These are phyloP conservation scores for Cataglyphis altisquamis DNA, from an alignment of 2,888 invertebrate species.

Conservation along the genomic window DNA sequence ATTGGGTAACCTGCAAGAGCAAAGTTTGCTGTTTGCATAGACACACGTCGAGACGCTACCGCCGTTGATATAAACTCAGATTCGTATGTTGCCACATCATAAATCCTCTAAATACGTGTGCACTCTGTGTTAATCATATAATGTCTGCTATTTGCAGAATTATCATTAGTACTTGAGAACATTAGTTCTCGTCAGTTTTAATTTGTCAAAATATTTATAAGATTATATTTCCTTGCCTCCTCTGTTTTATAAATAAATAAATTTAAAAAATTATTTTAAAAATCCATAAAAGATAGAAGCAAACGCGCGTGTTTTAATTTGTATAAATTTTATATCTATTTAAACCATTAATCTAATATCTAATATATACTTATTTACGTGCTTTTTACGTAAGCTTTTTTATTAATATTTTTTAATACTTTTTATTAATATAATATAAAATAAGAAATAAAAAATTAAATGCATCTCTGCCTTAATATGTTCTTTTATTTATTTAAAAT, in stretches of 20 bases:
- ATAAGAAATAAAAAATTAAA: too few relatives aligned
- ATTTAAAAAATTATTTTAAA: not conserved
- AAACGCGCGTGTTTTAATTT: too few relatives aligned
- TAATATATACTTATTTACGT: too few relatives aligned
- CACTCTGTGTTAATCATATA: conserved; percentile 17
- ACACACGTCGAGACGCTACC: conserved; percentile 30
- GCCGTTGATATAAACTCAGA: conserved; percentile 59
- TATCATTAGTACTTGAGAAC: conserved; percentile 14
- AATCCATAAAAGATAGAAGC: not conserved
- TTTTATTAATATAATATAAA: too few relatives aligned
- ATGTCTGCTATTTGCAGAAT: conserved; percentile 32
- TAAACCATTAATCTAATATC: not conserved
- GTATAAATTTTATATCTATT: not conserved
- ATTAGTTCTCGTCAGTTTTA: conserved; percentile 20
- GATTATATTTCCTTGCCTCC: not conserved
- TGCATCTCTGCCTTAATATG: not conserved
- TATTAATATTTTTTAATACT: too few relatives aligned
- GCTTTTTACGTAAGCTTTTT: too few relatives aligned
- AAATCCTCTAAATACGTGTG: conserved; percentile 33
- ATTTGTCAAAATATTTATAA: not conserved
- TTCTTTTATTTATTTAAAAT: not conserved
- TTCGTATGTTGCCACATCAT: conserved; percentile 56
- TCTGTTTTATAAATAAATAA: not conserved
- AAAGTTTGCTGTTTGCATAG: conserved; percentile 36
- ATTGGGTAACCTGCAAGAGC: conserved; percentile 50